These are phyloP conservation scores for Asobara japonica DNA, from an alignment of 1,140 invertebrate genomes.

Conservation along the genomic window DNA sequence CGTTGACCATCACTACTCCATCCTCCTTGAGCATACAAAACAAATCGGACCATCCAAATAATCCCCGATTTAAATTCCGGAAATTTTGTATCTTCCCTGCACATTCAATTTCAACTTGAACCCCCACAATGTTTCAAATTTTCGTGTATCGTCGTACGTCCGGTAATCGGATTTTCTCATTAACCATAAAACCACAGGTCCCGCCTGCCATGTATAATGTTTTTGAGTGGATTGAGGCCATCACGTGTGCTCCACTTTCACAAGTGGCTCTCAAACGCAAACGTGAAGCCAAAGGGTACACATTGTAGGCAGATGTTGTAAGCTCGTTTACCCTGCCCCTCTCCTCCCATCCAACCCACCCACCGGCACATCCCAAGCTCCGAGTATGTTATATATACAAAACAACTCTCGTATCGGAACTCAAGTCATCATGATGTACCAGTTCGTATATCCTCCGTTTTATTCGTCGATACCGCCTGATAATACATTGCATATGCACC, in stretches of 20 bases:
- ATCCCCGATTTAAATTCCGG: too few relatives aligned
- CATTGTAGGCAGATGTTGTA: constrained; percentile 30
- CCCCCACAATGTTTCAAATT: not conserved
- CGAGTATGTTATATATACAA: too few relatives aligned
- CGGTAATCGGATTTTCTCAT: not conserved
- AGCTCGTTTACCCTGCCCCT: not conserved
- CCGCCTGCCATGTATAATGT: not conserved
- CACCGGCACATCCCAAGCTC: too few relatives aligned
- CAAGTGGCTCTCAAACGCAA: constrained; percentile 23
- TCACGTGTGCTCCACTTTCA: constrained; percentile 17
- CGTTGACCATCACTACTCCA: too few relatives aligned
- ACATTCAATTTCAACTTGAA: too few relatives aligned
- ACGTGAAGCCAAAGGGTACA: constrained; percentile 19
- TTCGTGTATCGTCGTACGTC: not conserved
- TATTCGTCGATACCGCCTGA: not conserved
- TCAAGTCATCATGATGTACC: not conserved
- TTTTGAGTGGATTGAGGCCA: not conserved
- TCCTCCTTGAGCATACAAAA: too few relatives aligned
- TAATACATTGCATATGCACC: not conserved
- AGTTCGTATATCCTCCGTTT: not conserved
- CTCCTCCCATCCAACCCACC: not conserved
- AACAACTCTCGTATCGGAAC: not conserved
- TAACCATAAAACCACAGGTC: not conserved
- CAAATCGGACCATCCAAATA: too few relatives aligned
- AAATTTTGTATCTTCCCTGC: too few relatives aligned